Conservation (phyloP, 2,113 vertebrate species). For the Sinocyclocheilus anshuiensis region DNA sequence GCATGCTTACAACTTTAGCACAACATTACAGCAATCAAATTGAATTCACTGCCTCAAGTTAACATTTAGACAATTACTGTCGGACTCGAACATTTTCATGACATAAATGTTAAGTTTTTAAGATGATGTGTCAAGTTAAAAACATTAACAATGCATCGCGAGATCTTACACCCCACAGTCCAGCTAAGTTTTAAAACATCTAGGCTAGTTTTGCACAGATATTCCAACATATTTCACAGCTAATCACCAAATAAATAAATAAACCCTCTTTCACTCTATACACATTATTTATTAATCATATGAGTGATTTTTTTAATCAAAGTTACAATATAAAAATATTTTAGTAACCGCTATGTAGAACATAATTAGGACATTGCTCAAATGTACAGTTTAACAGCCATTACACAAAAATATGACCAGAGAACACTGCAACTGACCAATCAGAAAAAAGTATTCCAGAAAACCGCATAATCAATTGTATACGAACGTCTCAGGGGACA, state of each 20-base stretch:
- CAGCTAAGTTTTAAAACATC: not conserved
- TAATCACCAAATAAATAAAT: not conserved
- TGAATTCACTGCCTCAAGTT: not conserved
- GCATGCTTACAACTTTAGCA: not conserved
- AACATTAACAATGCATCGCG: not conserved
- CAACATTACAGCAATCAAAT: not conserved
- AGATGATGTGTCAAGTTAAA: not conserved
- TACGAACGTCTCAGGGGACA: not conserved
- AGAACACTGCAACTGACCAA: not conserved
- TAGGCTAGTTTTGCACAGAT: not conserved
- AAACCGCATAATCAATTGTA: not conserved
- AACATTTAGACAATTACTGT: not conserved
- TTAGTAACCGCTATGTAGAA: not conserved
- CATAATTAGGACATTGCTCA: not conserved
- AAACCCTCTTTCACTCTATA: not conserved
- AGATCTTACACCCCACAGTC: not conserved
- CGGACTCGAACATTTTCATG: not conserved
- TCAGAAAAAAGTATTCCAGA: not conserved
- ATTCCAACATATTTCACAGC: not conserved
- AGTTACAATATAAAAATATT: not conserved
- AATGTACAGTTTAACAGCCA: not conserved
- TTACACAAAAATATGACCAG: not conserved
- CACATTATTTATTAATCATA: not conserved
- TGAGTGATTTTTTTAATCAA: not conserved
- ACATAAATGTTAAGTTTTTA: not conserved